Evolutionary conservation across 2,888 invertebrate species (phyloP), one percentile per base, ranked within the genome.

Genomic region (Vanessa cardui): DNA sequence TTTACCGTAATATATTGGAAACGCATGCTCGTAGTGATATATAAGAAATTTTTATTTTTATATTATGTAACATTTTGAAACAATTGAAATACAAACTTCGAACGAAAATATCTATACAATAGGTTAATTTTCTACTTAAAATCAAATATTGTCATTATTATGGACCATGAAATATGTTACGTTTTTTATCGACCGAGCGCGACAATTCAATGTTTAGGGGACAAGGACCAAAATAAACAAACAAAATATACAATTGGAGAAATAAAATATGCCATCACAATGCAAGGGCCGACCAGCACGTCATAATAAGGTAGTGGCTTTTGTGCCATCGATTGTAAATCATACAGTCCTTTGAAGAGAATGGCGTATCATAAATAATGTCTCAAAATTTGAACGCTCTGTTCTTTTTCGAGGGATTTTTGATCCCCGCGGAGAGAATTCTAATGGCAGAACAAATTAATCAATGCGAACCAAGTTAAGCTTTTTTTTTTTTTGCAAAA

Each of bases 161-260:
- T 81, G 80, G 74, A 85, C 87, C 87, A 83, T 90, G 88, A 91
- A 92, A 92, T 90, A 89, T 88, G 87, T 80, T 39, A 18, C 77
- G 80, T 82, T 84, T 81, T 86, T 85, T 85, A 82, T 81, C 78
- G 81, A 81, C 84, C 80, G 80, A 83, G 80, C 82, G 85, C 86
- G 82, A 90, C 89, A 91, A 89, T 86, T 81, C 82, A 77, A 78
- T 88, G 86, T 92, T 91, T 91, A 89, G 87, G 56, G 83, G 82
- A 83, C 90, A 89, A 88, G 89, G 88, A 87, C 82, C 82, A 78
- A 88, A 92, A 91, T 91, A 92, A 92, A 92, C 91, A 92, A 92
- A 92, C 88, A 89, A 84, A 73, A 82, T 76, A 78, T 84, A 90
- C 89, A 90, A 88, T 86, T 83, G 83, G 79, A 80, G 82, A 85